Conservation (phyloP, 1,140 invertebrate genomes). For the Plectrocnemia conspersa region DNA sequence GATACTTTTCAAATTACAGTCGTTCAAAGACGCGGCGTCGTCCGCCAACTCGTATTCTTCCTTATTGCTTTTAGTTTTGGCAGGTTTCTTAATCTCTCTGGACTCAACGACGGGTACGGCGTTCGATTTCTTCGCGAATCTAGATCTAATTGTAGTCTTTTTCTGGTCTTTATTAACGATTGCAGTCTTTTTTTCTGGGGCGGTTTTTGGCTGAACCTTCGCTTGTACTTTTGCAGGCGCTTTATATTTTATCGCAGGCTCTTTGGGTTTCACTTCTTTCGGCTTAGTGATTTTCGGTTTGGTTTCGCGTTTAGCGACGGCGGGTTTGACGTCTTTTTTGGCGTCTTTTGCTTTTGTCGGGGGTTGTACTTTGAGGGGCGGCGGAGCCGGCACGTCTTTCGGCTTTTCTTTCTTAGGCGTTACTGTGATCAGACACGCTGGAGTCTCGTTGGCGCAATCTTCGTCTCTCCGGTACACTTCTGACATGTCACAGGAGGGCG, state of each 20-base stretch:
- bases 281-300: conserved; percentile 13
- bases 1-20: conserved; percentile 29
- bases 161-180: conserved; percentile 19
- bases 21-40: conserved; percentile 52
- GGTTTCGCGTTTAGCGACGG: background rate
- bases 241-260: conserved; percentile 8
- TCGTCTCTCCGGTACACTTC: conserved; percentile 48
- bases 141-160: conserved; percentile 25
- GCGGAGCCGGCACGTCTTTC: conserved; percentile 34
- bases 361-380: conserved; percentile 17
- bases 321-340: conserved; percentile 18
- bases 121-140: conserved; percentile 17
- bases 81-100: conserved; percentile 34
- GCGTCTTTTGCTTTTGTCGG: conserved; percentile 23
- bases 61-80: conserved; percentile 38
- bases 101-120: conserved; percentile 19
- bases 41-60: conserved; percentile 56
- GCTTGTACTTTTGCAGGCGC: conserved; percentile 9
- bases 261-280: conserved; percentile 27
- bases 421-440: conserved; percentile 50
- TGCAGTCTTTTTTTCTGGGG: conserved; percentile 26
- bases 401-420: conserved; percentile 41
- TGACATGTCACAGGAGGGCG: conserved; percentile 43
- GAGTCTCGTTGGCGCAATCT: conserved; percentile 44
- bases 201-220: conserved; percentile 8